These are phyloP conservation scores for Labeo calbasu DNA, from an alignment of 2,797 vertebrate genomes.

Conservation along the genomic window DNA sequence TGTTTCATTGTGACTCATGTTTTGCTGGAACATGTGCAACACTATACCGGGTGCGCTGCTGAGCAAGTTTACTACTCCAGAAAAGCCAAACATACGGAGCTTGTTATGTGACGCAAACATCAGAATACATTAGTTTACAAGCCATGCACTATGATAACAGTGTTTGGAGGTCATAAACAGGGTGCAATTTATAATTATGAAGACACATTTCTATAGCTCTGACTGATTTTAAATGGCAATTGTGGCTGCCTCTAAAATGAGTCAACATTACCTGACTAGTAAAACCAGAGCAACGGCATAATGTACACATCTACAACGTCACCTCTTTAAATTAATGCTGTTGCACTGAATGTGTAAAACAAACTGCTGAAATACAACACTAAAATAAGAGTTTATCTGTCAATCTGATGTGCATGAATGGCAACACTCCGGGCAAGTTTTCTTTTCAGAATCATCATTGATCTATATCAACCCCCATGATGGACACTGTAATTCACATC, in stretches of 20 bases:
- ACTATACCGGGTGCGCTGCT: neutral
- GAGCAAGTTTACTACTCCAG: neutral
- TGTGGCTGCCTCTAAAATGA: neutral
- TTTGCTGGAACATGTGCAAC: neutral
- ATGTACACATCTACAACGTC: too few relatives aligned
- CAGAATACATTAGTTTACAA: neutral
- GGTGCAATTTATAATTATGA: neutral
- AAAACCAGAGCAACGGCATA: too few relatives aligned
- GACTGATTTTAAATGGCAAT: neutral
- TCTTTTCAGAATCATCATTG: neutral
- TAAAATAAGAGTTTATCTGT: neutral
- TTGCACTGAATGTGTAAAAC: neutral
- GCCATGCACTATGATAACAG: neutral
- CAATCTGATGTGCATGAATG: neutral
- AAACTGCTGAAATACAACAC: neutral
- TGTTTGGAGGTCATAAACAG: neutral
- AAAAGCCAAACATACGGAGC: neutral
- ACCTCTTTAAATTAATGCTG: neutral
- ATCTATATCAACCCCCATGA: neutral
- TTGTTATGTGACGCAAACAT: neutral
- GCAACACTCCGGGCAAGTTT: neutral
- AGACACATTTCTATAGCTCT: neutral
- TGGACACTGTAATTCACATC: neutral
- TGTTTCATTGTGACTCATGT: neutral
- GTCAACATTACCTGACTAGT: neutral